Percentiles rank a stretch among this genome's conserved stretches.
These are phyloP conservation scores for Theodoxus fluviatilis DNA, from an alignment of 2,888 invertebrate genomes.

Conservation along the genomic window DNA sequence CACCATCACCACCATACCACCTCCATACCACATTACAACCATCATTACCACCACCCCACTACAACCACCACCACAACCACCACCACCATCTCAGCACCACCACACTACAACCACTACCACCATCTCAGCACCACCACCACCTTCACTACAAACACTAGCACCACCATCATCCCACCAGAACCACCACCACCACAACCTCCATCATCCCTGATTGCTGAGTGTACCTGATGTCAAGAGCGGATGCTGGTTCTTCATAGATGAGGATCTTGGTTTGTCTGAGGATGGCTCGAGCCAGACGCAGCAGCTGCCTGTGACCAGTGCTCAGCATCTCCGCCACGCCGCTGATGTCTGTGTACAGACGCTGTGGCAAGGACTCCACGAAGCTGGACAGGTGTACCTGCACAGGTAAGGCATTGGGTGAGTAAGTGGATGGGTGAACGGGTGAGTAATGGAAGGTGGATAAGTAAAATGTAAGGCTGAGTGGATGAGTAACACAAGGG, in stretches of 20 bases:
- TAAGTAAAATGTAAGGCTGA: neutral
- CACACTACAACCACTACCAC: neutral
- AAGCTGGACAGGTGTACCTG: conserved; percentile 43
- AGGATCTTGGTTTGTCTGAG: conserved; percentile 43
- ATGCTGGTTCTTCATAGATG: conserved; percentile 44
- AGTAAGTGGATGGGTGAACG: neutral
- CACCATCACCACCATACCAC: conserved; percentile 10
- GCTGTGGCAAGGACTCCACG: conserved; percentile 41
- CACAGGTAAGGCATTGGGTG: conserved; percentile 7
- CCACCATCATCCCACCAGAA: conserved; percentile 14
- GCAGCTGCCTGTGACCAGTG: conserved; percentile 45
- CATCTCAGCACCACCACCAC: neutral
- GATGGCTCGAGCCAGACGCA: conserved; percentile 47
- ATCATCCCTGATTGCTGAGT: no score
- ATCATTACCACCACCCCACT: conserved; percentile 7
- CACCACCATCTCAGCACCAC: conserved; percentile 9
- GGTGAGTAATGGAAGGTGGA: neutral
- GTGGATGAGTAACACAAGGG: neutral
- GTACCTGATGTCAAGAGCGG: conserved; percentile 42
- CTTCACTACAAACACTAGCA: neutral
- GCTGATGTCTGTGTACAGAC: conserved; percentile 44
- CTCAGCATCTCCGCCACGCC: conserved; percentile 39
- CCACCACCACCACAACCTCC: conserved; percentile 6
- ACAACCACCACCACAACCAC: conserved; percentile 13
- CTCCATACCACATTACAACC: neutral